Percentiles rank a stretch among this genome's conserved stretches.
phyloP scores from a whole-genome alignment of 1,140 invertebrate genomes.

The Ceratoteleas bidentatus region DNA sequence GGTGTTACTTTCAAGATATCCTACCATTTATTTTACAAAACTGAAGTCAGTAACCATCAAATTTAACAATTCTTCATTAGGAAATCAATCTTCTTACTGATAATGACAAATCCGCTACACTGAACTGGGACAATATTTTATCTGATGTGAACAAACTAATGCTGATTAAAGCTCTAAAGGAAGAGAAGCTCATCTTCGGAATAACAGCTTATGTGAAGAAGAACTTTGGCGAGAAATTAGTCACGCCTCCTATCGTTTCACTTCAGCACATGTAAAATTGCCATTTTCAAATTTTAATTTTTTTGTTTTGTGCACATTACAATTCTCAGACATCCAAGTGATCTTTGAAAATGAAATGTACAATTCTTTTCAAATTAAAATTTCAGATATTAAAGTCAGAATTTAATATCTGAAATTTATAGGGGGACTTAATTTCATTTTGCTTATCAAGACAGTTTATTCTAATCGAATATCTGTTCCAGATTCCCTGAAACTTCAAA shows the following conservation, averaged over 20 bases:
- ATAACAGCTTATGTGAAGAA: slow-evolving; percentile 89
- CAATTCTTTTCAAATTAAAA: too few species aligned
- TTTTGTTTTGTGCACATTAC: neutral
- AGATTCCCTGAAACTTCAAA: slow-evolving; percentile 88
- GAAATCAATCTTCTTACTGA: slow-evolving; percentile 81
- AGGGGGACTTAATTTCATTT: too few species aligned
- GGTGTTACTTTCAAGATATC: slow-evolving; percentile 48
- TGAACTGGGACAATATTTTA: slow-evolving; percentile 85
- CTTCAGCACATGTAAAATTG: slow-evolving; percentile 85
- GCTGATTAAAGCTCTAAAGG: slow-evolving; percentile 88
- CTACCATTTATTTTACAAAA: neutral
- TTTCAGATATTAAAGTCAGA: too few species aligned
- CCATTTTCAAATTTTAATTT: neutral
- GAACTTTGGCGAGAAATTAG: slow-evolving; percentile 89
- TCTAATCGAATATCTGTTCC: slow-evolving; percentile 26
- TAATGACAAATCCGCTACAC: slow-evolving; percentile 75
- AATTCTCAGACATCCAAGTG: neutral
- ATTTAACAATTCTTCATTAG: slow-evolving; percentile 67
- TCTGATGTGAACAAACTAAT: slow-evolving; percentile 90
- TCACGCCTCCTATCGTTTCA: slow-evolving; percentile 87
- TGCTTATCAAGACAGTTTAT: too few species aligned
- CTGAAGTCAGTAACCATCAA: neutral
- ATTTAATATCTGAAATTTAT: too few species aligned
- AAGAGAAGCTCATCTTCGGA: slow-evolving; percentile 91
- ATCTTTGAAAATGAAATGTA: too few species aligned